These are phyloP conservation scores for Bombus impatiens DNA, from an alignment of 1,140 invertebrate species.

Conservation along the genomic window DNA sequence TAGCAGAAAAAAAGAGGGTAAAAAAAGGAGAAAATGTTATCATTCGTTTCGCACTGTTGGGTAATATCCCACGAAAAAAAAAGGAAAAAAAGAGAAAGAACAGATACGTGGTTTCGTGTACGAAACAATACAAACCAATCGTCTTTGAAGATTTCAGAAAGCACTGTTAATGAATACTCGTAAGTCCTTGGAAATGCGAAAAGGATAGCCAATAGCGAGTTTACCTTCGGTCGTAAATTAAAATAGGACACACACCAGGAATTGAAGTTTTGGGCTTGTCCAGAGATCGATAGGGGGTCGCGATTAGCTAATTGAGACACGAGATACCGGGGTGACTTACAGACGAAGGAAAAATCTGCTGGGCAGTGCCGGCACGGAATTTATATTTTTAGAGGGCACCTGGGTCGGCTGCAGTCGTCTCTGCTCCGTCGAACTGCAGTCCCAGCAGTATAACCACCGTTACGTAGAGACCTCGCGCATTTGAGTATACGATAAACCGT, in stretches of 20 bases:
- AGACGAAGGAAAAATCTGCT: constrained; percentile 60
- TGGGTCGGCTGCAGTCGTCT: constrained; percentile 51
- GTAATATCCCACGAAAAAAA: constrained; percentile 23
- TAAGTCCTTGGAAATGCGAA: constrained; percentile 53
- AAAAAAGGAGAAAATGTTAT: constrained; percentile 23
- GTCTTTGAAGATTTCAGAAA: constrained; percentile 28
- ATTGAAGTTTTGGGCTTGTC: constrained; percentile 56
- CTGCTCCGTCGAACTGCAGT: constrained; percentile 24
- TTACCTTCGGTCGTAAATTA: constrained; percentile 52
- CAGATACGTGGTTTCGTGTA: background rate
- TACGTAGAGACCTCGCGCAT: constrained; percentile 35
- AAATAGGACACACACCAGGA: constrained; percentile 51
- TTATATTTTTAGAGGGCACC: constrained; percentile 80
- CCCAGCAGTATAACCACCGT: constrained; percentile 33
- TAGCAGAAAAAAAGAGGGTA: background rate
- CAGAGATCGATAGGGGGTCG: constrained; percentile 56
- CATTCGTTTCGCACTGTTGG: constrained; percentile 34
- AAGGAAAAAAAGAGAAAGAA: background rate
- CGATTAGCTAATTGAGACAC: constrained; percentile 60
- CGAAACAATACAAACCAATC: constrained; percentile 42
- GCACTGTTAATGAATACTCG: constrained; percentile 52
- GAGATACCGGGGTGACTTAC: constrained; percentile 63
- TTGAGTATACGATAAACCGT: constrained; percentile 23
- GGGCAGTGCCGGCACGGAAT: constrained; percentile 72
- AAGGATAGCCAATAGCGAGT: constrained; percentile 44